Conservation (phyloP, 2,888 invertebrate genomes). For the Hemicrepidius hirtus region DNA sequence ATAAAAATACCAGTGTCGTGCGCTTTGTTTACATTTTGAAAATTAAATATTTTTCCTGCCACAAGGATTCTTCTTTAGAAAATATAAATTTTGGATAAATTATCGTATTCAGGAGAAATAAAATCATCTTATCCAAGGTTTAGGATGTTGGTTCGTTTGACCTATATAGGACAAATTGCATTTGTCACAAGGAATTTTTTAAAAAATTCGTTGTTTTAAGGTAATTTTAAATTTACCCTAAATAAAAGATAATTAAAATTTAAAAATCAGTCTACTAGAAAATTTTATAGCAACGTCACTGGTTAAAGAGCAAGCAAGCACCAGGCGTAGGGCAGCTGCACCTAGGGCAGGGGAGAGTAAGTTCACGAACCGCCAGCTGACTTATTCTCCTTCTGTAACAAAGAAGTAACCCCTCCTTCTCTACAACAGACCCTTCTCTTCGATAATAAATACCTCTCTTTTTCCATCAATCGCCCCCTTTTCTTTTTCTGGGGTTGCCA, state of each 20-base stretch:
- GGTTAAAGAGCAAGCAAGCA: conserved; percentile 45
- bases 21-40: conserved; percentile 26
- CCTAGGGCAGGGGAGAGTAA: conserved; percentile 54
- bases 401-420: conserved; percentile 69
- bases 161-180: neutral
- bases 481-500: conserved; percentile 50
- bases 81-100: no score
- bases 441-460: conserved; percentile 57
- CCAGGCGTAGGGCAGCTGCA: conserved; percentile 61
- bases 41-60: no score
- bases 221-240: neutral
- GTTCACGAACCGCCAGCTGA: conserved; percentile 69
- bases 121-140: no score
- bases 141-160: no score
- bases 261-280: conserved; percentile 16
- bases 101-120: no score
- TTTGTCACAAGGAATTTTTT: neutral
- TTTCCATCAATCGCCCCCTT: conserved; percentile 61
- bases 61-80: no score
- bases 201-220: neutral
- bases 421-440: conserved; percentile 62
- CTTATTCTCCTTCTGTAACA: conserved; percentile 71
- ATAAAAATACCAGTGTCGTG: conserved; percentile 67
- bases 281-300: conserved; percentile 39
- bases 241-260: neutral